Percentiles rank a stretch among this genome's conserved stretches.
Conservation (phyloP, 2,888 invertebrate species). For the Noctua janthe region DNA sequence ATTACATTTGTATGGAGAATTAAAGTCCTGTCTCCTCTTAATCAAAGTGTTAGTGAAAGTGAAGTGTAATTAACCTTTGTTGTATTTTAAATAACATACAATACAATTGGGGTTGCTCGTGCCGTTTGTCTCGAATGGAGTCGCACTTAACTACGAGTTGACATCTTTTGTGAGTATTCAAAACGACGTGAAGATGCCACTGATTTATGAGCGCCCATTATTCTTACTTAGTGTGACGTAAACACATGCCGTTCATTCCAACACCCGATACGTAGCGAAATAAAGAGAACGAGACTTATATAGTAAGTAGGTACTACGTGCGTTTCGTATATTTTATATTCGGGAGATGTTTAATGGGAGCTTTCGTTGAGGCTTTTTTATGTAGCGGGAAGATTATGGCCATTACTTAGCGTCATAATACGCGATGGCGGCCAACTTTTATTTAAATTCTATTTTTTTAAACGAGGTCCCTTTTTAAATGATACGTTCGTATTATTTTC, state of each 20-base stretch:
- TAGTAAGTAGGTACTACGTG: constrained; percentile 46
- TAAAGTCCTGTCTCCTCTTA: too few species aligned
- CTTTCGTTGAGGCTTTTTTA: constrained; percentile 52
- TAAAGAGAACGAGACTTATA: constrained; percentile 57
- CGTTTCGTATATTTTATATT: constrained; percentile 60
- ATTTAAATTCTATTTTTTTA: constrained; percentile 42
- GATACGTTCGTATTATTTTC: constrained; percentile 37
- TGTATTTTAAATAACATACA: constrained; percentile 67
- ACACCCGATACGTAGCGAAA: constrained; percentile 62
- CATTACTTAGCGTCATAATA: constrained; percentile 58
- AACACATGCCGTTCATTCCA: constrained; percentile 83
- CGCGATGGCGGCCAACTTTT: constrained; percentile 34
- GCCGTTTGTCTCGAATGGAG: constrained; percentile 75
- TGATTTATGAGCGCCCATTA: constrained; percentile 85
- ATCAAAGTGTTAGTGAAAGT: constrained; percentile 12
- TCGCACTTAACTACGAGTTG: constrained; percentile 76
- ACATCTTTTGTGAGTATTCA: constrained; percentile 83
- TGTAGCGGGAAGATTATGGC: constrained; percentile 56
- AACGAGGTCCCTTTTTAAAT: neutral
- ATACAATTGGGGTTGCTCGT: constrained; percentile 66
- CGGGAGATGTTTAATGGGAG: constrained; percentile 60
- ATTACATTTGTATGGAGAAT: too few species aligned
- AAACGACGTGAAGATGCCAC: constrained; percentile 84
- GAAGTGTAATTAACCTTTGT: constrained; percentile 37
- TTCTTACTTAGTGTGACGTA: constrained; percentile 86